Evolutionary conservation across 2,888 invertebrate genomes (phyloP), one percentile per base, ranked within the genome.

Genomic region (Coelogynopora nodosa): DNA sequence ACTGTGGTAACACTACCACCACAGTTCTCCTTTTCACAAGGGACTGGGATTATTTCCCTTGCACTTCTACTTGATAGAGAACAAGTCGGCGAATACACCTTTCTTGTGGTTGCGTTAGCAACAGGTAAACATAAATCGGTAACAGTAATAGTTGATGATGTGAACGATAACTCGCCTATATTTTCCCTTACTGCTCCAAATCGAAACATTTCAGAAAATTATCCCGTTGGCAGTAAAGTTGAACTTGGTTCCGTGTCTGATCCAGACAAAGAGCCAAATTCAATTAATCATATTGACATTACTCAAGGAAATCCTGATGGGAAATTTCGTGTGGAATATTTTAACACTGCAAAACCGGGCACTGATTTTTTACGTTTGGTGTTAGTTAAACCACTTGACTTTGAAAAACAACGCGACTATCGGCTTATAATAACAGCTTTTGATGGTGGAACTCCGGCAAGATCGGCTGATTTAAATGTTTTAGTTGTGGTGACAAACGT

Each of bases 381-480:
- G 1, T 23, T 86, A n/a, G 80, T 83, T 31, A 67, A 86, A 30
- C 27, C 23, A 23, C 82, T 86, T 26, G 86, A 86, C 31, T 86
- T 83, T 86, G 86, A 86, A 82, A 86, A 10, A 29, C 27, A 80
- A 29, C 29, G 28, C 0, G 30, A 82, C 18, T 86, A 81, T 26
- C 67, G 82, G 30, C 82, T 86, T 1, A 30, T 82, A 0, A 81
- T 86, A 23, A 74, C 74, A 84, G 86, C 86, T 0, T 28, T 86
- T 30, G 86, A 86, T 86, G 86, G 86, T n/a, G 87, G 87, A 67
- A 67, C 28, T 31, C 86, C 87, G 10, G 67, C 86, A 1, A 67
- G 86, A 0, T 86, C 86, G 23, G 67, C 87, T 2, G 80, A 28
- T 13, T 30, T 86, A 23, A 23, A 94, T 85, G 97, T 97, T 85